These are phyloP conservation scores for Drosophila kambysellisi DNA, from an alignment of 2,888 invertebrate genomes.

Conservation along the genomic window DNA sequence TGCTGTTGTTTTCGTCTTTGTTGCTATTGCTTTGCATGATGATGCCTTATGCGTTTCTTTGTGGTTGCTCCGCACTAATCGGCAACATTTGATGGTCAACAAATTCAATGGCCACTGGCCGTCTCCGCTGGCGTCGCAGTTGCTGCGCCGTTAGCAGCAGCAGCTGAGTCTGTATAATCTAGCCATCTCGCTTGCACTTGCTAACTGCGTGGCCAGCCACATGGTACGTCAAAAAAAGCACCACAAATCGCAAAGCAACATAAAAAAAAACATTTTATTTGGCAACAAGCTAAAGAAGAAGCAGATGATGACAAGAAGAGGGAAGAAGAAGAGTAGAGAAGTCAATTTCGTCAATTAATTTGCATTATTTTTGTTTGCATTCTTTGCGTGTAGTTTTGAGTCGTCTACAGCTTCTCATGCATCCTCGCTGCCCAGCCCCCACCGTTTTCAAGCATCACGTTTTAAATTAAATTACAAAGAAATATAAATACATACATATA, in stretches of 20 bases:
- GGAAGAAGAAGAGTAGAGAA: background rate
- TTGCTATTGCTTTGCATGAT: conserved; percentile 27
- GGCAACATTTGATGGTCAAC: conserved; percentile 54
- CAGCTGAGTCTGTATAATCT: conserved; percentile 43
- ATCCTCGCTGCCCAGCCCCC: background rate
- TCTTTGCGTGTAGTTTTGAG: background rate
- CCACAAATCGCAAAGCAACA: conserved; percentile 34
- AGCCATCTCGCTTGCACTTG: conserved; percentile 50
- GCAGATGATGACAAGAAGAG: background rate
- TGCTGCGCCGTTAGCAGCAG: conserved; percentile 1
- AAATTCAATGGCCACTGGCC: conserved; percentile 45
- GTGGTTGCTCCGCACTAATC: conserved; percentile 31
- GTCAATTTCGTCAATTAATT: conserved; percentile 38
- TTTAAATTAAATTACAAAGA: conserved; percentile 7
- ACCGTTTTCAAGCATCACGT: background rate
- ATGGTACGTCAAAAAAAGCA: conserved; percentile 40
- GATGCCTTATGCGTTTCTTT: conserved; percentile 48
- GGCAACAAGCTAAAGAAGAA: conserved; percentile 1
- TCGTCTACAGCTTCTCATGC: background rate
- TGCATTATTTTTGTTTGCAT: conserved; percentile 36
- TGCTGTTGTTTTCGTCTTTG: conserved; percentile 5
- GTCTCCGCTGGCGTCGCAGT: conserved; percentile 5
- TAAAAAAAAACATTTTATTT: conserved; percentile 29
- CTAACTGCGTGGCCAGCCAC: conserved; percentile 44
- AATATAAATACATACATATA: background rate